Base-by-base conservation (phyloP, 1,140 invertebrate genomes). In the Drosophila cardini region DNA sequence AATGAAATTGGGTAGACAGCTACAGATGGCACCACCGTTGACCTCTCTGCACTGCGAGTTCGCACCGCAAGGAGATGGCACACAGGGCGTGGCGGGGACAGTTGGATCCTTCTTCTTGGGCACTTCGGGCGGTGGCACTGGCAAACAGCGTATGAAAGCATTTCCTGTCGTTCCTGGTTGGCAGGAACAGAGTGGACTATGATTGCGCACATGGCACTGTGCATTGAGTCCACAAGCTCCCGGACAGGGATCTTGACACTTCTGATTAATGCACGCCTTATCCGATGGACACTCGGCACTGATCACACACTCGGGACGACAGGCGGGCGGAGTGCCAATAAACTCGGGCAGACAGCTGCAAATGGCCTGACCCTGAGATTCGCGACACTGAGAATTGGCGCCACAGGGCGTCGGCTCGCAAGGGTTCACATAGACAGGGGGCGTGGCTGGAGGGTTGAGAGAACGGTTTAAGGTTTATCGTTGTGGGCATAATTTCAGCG, bases 191-290 rank as follows among this genome's bases (percentile, higher is more conserved):
- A 96, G 95, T 2, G 96, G 96, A 77, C 95, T 96, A 76, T 97
- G 96, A 87, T 96, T 97, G 30, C 96, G 95, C 6, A 97, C 96
- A 93, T 96, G 95, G 90, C 97, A 98, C 40, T 96, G 93, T 13
- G 97, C 96, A 61, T 95, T 95, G 36, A 95, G 93, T 6, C 96
- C 97, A 92, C 97, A 98, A 4, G 96, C 94, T 13, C 96, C 96
- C 7, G 95, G 93, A 85, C 97, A 98, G 1, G 97, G 97, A 93
- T 98, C 96, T 2, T 95, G 95, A 91, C 97, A 98, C 86, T 96
- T 96, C 78, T 97, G 95, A 81, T 96, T 96, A 2, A 97, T 94
- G 82, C 97, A 98, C 16, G 96, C 96, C 90, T 95, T 95, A 38
- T 95, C 95, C 48, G 94, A 93, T 5, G 96, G 93, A 92, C 97